These are phyloP conservation scores for Euphydryas editha DNA, from an alignment of 2,888 invertebrate genomes.

Conservation along the genomic window DNA sequence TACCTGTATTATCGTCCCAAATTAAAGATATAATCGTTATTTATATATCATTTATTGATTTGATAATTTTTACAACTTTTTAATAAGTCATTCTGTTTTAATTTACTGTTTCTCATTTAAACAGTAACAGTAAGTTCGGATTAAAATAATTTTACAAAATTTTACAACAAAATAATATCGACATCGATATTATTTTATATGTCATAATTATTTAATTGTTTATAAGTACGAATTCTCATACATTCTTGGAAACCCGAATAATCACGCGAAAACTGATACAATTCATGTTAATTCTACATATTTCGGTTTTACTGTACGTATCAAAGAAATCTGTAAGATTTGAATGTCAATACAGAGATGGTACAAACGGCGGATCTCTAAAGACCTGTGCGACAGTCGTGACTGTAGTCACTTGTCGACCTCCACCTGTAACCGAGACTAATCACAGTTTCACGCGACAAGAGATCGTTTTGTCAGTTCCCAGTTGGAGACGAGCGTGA, in stretches of 20 bases:
- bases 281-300: too few species aligned
- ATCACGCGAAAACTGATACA: too few species aligned
- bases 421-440: slow-evolving; percentile 71
- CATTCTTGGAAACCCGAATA: too few species aligned
- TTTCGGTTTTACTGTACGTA: background rate
- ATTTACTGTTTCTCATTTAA: slow-evolving; percentile 13
- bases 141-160: slow-evolving; percentile 10
- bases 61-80: slow-evolving; percentile 25
- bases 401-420: slow-evolving; percentile 51
- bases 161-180: background rate
- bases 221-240: too few species aligned
- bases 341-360: background rate
- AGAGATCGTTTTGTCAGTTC: slow-evolving; percentile 39
- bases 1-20: slow-evolving; percentile 38
- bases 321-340: too few species aligned
- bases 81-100: slow-evolving; percentile 26
- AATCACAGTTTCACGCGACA: slow-evolving; percentile 56
- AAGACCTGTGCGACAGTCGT: slow-evolving; percentile 37
- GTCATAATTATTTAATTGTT: too few species aligned
- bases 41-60: slow-evolving; percentile 31
- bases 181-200: background rate
- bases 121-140: slow-evolving; percentile 5
- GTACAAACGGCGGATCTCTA: slow-evolving; percentile 17
- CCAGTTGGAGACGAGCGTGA: slow-evolving; percentile 47
- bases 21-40: slow-evolving; percentile 32